A percentile compares a stretch with the other conserved stretches of the same genome.
Evolutionary conservation across 2,113 vertebrate genomes (phyloP).

Genomic region (Phalacrocorax aristotelis): DNA sequence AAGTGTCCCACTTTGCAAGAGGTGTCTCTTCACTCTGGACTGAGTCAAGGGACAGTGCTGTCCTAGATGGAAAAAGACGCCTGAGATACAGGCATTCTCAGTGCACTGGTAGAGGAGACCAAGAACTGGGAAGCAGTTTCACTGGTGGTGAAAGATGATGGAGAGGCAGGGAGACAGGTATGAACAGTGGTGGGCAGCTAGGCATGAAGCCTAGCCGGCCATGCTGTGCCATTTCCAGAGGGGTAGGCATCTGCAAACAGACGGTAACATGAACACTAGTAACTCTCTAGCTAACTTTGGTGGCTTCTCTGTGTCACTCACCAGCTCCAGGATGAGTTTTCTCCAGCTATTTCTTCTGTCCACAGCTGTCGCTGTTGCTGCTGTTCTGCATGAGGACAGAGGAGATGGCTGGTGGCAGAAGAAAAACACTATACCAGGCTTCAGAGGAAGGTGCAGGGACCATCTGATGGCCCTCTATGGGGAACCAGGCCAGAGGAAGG

Average conservation of each 20-base stretch:
- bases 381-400: not conserved
- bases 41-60: not conserved
- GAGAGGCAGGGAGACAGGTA: not conserved
- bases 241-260: not conserved
- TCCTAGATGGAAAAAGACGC: not conserved
- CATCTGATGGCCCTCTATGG: not conserved
- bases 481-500: not conserved
- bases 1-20: not conserved
- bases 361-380: not conserved
- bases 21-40: not conserved
- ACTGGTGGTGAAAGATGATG: not conserved
- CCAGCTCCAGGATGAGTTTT: not conserved
- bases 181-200: not conserved
- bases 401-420: not conserved
- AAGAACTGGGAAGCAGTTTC: not conserved
- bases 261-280: not conserved
- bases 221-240: not conserved
- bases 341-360: not conserved
- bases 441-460: not conserved
- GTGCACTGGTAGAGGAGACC: not conserved
- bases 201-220: rapidly evolving
- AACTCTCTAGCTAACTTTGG: not conserved
- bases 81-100: not conserved
- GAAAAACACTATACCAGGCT: not conserved
- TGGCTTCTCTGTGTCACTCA: not conserved